Evolutionary conservation across 2,797 vertebrate species (phyloP), one percentile per base, ranked within the genome.

Genomic region (Mallotus villosus): DNA sequence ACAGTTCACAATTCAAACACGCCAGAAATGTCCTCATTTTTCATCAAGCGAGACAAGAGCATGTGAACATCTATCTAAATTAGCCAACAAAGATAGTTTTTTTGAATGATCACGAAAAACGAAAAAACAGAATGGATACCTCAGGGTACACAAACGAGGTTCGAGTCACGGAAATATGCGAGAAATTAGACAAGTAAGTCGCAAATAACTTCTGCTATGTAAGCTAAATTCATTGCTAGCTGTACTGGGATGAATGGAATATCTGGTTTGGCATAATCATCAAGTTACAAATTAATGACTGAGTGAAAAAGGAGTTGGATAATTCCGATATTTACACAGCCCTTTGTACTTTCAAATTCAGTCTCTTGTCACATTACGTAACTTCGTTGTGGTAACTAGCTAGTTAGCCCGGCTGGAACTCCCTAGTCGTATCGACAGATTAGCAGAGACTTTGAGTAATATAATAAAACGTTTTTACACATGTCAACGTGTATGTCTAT

Each of bases 121-220:
- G 32, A 34, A 16, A 25, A 22, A 27, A 59, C 1, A 59, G 21
- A 24, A 63, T 63, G 61, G 29, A 63, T 19, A 7, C 19, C 27
- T 34, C 61, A 29, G 17, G 34, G 17, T 3, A 59, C 4, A 77
- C 63, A 53, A 37, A 69, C 32, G 25, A 32, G 41, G 41, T 62
- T 37, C 53, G 41, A 29, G 37, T 77, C 11, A 49, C 64, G 29
- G 67, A 77, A 25, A 65, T 74, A 16, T 57, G 67, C 16, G 29
- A 67, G 19, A 73, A 65, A 49, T 58, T 77, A 41, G 67, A 61
- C 22, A 59, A 64, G 75, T 77, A 57, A 62, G 75, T 67, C 8
- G 61, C 17, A 27, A 19, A 19, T 21, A 2, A 8, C 29, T 63
- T 29, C 16, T 7, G 60, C 60, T 17, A 32, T 27, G 12, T 16